These are phyloP conservation scores for Sitta carolinensis DNA, from an alignment of 2,797 vertebrate genomes.

Conservation along the genomic window DNA sequence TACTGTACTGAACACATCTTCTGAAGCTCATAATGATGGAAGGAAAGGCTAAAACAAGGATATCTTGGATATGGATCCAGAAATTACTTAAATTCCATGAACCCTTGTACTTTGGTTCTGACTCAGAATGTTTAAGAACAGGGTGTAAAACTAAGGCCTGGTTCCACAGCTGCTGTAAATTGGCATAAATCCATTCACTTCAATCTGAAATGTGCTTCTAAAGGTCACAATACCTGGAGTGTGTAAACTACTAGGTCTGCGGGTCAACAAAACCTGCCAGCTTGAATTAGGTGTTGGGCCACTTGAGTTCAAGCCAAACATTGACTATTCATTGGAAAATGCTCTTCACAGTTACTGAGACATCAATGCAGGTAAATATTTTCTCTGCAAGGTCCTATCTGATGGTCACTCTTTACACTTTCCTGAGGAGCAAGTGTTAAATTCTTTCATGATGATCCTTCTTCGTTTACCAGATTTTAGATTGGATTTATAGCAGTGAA, in stretches of 20 bases:
- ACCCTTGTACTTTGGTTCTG: neutral
- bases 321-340: conserved; percentile 60
- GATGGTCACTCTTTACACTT: conserved; percentile 31
- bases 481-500: conserved; percentile 19
- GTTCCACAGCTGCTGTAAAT: neutral
- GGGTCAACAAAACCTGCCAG: conserved; percentile 38
- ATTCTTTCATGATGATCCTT: conserved; percentile 16
- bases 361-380: conserved; percentile 57
- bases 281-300: conserved; percentile 53
- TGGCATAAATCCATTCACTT: conserved; percentile 6
- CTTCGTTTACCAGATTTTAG: neutral
- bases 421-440: conserved; percentile 17
- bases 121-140: conserved; percentile 40
- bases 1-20: neutral
- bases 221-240: conserved; percentile 52
- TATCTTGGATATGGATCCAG: neutral
- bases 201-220: conserved; percentile 1
- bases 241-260: conserved; percentile 45
- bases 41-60: neutral
- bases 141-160: conserved; percentile 13
- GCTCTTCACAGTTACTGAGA: conserved; percentile 44
- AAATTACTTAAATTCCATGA: neutral
- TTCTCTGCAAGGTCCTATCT: conserved; percentile 41
- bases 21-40: neutral
- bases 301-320: conserved; percentile 64